Base-by-base conservation (phyloP, 2,888 invertebrate species). In the Ectemnius continuus region DNA sequence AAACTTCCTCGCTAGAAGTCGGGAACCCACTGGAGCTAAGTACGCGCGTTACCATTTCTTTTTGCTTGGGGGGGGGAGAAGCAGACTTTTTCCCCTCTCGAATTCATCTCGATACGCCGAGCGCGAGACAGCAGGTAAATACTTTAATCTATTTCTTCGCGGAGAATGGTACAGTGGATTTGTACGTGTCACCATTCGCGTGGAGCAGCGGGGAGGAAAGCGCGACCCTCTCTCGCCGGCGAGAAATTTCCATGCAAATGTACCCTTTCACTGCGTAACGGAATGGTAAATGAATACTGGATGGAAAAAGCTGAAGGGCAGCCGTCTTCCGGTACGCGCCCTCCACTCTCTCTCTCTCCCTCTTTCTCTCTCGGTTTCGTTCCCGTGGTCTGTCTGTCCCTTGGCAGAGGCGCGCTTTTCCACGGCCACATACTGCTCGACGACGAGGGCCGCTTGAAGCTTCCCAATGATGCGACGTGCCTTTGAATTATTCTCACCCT, bases 221-320 rank as follows among this genome's bases (percentile, higher is more conserved):
- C 11, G 36, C 8, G 11, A 11, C 23, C 23, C 23, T 23, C 23
- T 23, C 23, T 23, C 23, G 8, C 36, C 8, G 36, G 36, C 36
- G 36, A 36, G 36, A 79, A 76, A 82, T 82, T 81, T 79, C 67
- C 76, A 81, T 83, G 79, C 81, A 82, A 83, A 83, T 82, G 75
- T 76, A 79, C 70, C 67, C 79, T 76, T 78, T 78, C 66, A 67
- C 65, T 52, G 70, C 58, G 67, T 60, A n/a, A 23, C 62, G 68
- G 66, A 74, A 79, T 66, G 67, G 57, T 75, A 79, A 83, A 82
- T 78, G 76, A 79, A 82, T 66, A 67, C 61, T 57, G 73, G 60
- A 61, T 63, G 63, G 69, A 70, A 78, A 76, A 83, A 76, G 69
- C 58, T 46, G 63, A 68, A 75, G 73, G 71, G 70, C 52, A 48